A percentile compares a stretch with the other conserved stretches of the same genome.
Evolutionary conservation across 1,140 invertebrate genomes (phyloP).

Genomic region (Diorhabda carinulata): DNA sequence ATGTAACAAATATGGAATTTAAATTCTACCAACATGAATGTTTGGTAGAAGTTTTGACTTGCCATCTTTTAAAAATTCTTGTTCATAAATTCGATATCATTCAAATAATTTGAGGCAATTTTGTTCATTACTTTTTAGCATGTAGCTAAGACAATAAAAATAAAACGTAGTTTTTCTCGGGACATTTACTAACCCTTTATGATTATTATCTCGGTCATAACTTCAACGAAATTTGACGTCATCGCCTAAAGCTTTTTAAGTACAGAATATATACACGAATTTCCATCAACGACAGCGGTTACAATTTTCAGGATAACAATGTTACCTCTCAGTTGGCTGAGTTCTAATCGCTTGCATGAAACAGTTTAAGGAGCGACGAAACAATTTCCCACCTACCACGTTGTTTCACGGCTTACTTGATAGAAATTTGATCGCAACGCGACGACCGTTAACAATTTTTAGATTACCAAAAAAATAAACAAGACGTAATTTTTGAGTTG

Average conservation of each 20-base stretch:
- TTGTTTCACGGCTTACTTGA: constrained; percentile 22
- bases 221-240: background rate
- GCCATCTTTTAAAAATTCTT: too few species aligned
- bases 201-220: background rate
- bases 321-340: constrained; percentile 21
- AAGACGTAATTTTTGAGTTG: too few species aligned
- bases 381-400: constrained; percentile 20
- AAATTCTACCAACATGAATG: too few species aligned
- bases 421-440: constrained; percentile 13
- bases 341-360: constrained; percentile 24
- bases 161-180: background rate
- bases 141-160: too few species aligned
- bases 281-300: constrained; percentile 22
- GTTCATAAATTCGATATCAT: too few species aligned
- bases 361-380: constrained; percentile 25
- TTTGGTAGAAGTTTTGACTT: too few species aligned
- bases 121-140: too few species aligned
- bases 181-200: background rate
- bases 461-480: constrained; percentile 15
- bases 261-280: constrained; percentile 10
- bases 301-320: constrained; percentile 26
- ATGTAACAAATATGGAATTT: too few species aligned
- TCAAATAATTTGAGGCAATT: too few species aligned
- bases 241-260: background rate
- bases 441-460: constrained; percentile 21